Percentiles rank a stretch among this genome's conserved stretches.
Conservation (phyloP, 2,797 vertebrate species). For the Chloroceryle amazona region DNA sequence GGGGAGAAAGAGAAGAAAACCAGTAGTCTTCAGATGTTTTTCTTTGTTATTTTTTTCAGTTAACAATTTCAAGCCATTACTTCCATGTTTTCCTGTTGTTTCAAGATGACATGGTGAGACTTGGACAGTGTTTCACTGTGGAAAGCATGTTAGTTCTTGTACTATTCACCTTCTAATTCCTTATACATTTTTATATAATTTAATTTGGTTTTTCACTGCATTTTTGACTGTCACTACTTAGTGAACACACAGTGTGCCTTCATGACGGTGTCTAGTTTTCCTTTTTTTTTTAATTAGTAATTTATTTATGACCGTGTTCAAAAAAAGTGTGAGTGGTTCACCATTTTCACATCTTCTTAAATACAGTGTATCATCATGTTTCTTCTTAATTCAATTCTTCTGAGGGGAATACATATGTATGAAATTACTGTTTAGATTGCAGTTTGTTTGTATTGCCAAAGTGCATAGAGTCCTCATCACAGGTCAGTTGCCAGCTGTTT, state of each 20-base stretch:
- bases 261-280: not conserved
- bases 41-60: not conserved
- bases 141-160: not conserved
- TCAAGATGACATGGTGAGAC: not conserved
- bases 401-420: not conserved
- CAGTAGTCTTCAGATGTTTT: not conserved
- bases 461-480: not conserved
- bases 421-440: not conserved
- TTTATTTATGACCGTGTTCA: not conserved
- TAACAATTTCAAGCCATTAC: not conserved
- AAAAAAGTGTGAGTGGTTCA: not conserved
- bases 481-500: not conserved
- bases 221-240: not conserved
- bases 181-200: not conserved
- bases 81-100: not conserved
- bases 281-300: not conserved
- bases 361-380: not conserved
- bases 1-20: not conserved
- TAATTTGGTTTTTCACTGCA: not conserved
- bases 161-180: not conserved
- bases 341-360: not conserved
- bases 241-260: not conserved
- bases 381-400: not conserved
- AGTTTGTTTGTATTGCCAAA: not conserved
- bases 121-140: not conserved